phyloP scores from a whole-genome alignment of 2,113 vertebrate species.

The Myodes glareolus region DNA sequence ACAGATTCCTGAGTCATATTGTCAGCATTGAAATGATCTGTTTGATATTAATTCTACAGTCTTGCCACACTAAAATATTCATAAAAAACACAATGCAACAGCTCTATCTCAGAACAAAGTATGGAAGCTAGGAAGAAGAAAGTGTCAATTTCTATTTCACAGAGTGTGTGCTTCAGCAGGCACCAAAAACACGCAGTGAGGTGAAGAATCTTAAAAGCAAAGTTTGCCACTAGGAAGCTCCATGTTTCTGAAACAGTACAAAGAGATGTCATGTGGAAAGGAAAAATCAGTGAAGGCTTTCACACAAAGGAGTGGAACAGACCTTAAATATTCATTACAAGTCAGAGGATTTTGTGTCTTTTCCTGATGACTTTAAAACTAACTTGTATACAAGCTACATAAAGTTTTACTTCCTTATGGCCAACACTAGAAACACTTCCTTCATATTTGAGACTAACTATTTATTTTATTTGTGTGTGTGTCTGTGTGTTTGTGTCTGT shows the following conservation, averaged over 20 bases:
- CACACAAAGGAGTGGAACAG: neutral
- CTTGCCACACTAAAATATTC: conserved; percentile 39
- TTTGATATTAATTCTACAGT: conserved; percentile 24
- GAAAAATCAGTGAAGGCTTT: neutral
- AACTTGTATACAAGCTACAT: neutral
- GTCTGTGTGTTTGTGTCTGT: neutral
- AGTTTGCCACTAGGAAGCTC: conserved; percentile 48
- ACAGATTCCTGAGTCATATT: neutral
- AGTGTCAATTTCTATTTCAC: conserved; percentile 40
- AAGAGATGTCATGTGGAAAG: neutral
- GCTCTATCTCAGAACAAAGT: conserved; percentile 60
- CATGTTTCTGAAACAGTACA: neutral
- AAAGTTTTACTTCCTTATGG: neutral
- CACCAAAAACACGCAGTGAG: conserved; percentile 25
- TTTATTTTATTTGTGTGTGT: neutral
- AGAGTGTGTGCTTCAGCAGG: neutral
- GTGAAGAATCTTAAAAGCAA: conserved; percentile 70
- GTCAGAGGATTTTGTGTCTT: neutral
- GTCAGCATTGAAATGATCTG: neutral
- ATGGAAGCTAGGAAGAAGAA: conserved; percentile 19
- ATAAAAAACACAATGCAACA: neutral
- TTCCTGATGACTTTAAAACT: conserved; percentile 3
- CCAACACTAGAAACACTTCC: neutral
- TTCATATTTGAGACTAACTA: conserved; percentile 22
- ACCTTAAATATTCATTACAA: conserved; percentile 57